A percentile compares a stretch with the other conserved stretches of the same genome.
These are phyloP conservation scores for Porites cylindrica DNA, from an alignment of 92 coral and sea anemone species.

Conservation along the genomic window DNA sequence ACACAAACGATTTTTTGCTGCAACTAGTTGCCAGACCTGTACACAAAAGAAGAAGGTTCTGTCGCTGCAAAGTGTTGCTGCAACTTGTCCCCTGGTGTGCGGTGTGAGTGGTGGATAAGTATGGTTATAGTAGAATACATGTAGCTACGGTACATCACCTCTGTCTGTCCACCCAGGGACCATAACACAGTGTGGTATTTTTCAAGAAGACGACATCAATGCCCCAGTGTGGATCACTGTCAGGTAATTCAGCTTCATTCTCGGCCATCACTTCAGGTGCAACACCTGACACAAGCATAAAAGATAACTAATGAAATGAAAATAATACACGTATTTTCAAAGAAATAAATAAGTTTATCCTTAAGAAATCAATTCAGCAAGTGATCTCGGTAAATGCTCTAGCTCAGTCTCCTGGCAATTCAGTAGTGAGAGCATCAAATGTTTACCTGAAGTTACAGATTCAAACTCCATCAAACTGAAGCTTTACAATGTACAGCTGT, in stretches of 20 bases:
- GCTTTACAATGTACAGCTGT: too few species aligned
- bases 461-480: too few species aligned
- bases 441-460: too few species aligned
- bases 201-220: constrained; percentile 87
- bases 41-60: too few species aligned
- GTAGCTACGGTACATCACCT: constrained; percentile 56
- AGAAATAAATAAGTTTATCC: neutral
- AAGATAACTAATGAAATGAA: neutral
- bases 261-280: constrained; percentile 74
- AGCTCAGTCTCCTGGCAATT: neutral
- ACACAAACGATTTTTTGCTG: too few species aligned
- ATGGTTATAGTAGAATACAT: too few species aligned
- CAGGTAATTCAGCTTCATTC: constrained; percentile 81
- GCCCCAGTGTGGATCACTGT: constrained; percentile 98
- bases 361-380: neutral
- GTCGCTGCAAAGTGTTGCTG: too few species aligned
- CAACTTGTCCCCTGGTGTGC: too few species aligned
- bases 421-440: too few species aligned
- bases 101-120: too few species aligned
- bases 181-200: constrained; percentile 89
- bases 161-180: constrained; percentile 99
- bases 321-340: neutral
- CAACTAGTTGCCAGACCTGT: too few species aligned
- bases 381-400: too few species aligned
- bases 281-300: constrained; percentile 62